A percentile compares a stretch with the other conserved stretches of the same genome.
Conservation (phyloP, 2,888 invertebrate species). For the Microctonus brassicae region DNA sequence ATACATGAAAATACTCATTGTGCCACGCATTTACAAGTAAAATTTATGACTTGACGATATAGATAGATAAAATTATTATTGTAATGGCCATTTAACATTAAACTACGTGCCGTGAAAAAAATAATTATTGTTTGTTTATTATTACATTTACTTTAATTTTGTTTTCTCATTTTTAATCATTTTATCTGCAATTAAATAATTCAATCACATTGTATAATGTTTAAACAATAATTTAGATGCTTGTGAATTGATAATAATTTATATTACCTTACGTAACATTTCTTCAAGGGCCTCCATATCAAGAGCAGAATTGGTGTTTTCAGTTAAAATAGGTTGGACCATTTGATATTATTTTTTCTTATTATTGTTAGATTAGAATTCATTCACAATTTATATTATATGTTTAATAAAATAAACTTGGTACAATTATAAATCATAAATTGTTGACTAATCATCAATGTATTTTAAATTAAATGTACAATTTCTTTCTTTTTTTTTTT, state of each 20-base stretch:
- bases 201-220: not conserved
- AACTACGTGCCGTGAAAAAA: not conserved
- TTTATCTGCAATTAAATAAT: slow-evolving; percentile 1
- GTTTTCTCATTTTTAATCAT: not conserved
- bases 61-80: not conserved
- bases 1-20: slow-evolving; percentile 25
- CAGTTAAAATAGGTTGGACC: slow-evolving; percentile 68
- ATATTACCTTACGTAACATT: slow-evolving; percentile 82
- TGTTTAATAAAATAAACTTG: not conserved
- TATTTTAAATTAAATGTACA: no score
- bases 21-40: slow-evolving; percentile 9
- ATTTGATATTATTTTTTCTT: slow-evolving; percentile 51
- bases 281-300: slow-evolving; percentile 85
- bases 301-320: slow-evolving; percentile 74
- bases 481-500: no score
- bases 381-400: not conserved
- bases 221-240: no score
- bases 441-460: no score
- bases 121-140: no score
- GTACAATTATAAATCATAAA: no score
- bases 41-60: not conserved
- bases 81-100: not conserved
- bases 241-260: no score
- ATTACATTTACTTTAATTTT: no score
- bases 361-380: no score